Conservation (phyloP, 2,797 vertebrate genomes). For the Paramormyrops hopkinsi region DNA sequence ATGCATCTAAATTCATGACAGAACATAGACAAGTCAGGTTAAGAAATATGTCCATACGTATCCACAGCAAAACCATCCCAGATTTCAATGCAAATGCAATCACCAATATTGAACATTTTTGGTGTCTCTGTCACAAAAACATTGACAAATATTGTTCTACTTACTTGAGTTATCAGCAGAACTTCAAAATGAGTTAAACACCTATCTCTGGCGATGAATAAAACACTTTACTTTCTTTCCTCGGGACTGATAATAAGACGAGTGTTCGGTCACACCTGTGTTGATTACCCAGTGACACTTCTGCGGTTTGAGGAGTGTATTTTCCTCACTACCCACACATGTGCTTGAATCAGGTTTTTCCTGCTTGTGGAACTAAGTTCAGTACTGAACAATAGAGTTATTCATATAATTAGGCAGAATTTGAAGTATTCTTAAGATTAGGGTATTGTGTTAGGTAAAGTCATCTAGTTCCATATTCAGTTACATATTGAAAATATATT, state of each 20-base stretch:
- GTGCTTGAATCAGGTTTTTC: conserved; percentile 48
- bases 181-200: conserved; percentile 7
- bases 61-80: neutral
- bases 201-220: neutral
- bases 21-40: neutral
- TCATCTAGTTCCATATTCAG: neutral
- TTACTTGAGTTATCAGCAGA: conserved; percentile 46
- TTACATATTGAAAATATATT: neutral
- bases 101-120: neutral
- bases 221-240: neutral
- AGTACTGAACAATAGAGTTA: neutral
- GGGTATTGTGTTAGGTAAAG: neutral
- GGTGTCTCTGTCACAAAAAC: neutral
- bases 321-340: conserved; percentile 37
- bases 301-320: conserved; percentile 33
- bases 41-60: neutral
- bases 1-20: neutral
- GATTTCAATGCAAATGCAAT: neutral
- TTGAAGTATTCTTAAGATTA: conserved; percentile 13
- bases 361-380: conserved; percentile 31
- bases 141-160: conserved; percentile 18
- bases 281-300: conserved; percentile 29
- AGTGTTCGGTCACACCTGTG: conserved; percentile 28
- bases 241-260: conserved; percentile 2
- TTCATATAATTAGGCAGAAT: conserved; percentile 22